A percentile compares a stretch with the other conserved stretches of the same genome.
Conservation (phyloP, 1,140 invertebrate species). For the Paralvinella palmiformis region DNA sequence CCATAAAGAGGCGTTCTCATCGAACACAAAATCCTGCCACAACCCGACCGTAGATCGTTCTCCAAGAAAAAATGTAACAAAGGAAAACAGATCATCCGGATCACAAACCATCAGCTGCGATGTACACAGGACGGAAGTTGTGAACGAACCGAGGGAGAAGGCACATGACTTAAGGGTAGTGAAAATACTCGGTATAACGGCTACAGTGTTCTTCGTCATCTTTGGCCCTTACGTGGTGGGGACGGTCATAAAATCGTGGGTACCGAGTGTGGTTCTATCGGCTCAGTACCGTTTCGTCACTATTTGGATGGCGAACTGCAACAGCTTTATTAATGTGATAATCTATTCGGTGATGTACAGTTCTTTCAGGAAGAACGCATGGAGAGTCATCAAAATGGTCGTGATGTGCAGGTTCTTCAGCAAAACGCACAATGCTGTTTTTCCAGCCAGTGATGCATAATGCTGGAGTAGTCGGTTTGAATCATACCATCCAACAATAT, state of each 20-base stretch:
- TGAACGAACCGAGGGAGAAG: too few species aligned
- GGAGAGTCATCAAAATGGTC: too few species aligned
- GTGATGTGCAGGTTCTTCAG: too few species aligned
- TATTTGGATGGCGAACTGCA: conserved; percentile 27
- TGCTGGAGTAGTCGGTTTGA: neutral
- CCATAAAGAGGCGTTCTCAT: too few species aligned
- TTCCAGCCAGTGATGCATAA: neutral
- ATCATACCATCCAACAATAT: neutral
- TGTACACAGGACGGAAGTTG: too few species aligned
- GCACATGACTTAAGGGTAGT: conserved; percentile 19
- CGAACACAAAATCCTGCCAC: too few species aligned
- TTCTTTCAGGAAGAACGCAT: conserved; percentile 15
- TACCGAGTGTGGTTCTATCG: conserved; percentile 12
- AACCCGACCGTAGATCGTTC: too few species aligned
- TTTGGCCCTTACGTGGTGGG: conserved; percentile 25
- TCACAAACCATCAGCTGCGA: too few species aligned
- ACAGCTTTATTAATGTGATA: conserved; percentile 26
- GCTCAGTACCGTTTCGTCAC: conserved; percentile 22
- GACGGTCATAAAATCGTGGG: neutral
- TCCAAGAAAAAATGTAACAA: too few species aligned
- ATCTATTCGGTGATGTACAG: conserved; percentile 24
- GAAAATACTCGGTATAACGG: conserved; percentile 18
- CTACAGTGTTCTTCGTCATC: conserved; percentile 19
- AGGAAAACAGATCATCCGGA: too few species aligned
- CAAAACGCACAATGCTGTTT: too few species aligned